phyloP scores from a whole-genome alignment of 1,140 invertebrate genomes.

The Colletes latitarsis region DNA sequence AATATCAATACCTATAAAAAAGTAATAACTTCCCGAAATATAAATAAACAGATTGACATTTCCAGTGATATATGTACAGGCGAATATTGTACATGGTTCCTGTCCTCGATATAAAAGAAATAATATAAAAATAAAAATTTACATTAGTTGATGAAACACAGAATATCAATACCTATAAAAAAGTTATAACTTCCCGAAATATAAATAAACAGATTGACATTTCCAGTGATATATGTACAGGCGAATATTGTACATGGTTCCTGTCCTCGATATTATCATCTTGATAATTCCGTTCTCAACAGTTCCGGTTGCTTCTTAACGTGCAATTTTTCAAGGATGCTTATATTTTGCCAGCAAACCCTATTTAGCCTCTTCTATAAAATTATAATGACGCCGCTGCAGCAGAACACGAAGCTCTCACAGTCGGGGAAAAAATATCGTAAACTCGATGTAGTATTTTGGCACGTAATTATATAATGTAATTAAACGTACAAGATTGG shows the following conservation, averaged over 20 bases:
- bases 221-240: too few species aligned
- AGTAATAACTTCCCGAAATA: too few species aligned
- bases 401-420: not conserved
- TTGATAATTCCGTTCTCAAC: not conserved
- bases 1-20: too few species aligned
- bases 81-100: not conserved
- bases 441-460: not conserved
- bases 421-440: not conserved
- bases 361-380: not conserved
- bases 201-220: too few species aligned
- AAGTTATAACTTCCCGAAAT: too few species aligned
- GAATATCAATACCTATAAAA: too few species aligned
- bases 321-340: not conserved
- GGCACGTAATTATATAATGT: constrained; percentile 8
- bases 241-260: not conserved
- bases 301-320: not conserved
- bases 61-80: too few species aligned
- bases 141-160: too few species aligned
- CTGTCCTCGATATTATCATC: too few species aligned
- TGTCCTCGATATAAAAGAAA: too few species aligned
- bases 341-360: not conserved
- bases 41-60: too few species aligned
- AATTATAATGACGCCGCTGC: not conserved
- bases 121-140: too few species aligned
- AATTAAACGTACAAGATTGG: constrained; percentile 22